Evolutionary conservation across 2,113 vertebrate species (phyloP).

Genomic region (Tachysurus fulvidraco): DNA sequence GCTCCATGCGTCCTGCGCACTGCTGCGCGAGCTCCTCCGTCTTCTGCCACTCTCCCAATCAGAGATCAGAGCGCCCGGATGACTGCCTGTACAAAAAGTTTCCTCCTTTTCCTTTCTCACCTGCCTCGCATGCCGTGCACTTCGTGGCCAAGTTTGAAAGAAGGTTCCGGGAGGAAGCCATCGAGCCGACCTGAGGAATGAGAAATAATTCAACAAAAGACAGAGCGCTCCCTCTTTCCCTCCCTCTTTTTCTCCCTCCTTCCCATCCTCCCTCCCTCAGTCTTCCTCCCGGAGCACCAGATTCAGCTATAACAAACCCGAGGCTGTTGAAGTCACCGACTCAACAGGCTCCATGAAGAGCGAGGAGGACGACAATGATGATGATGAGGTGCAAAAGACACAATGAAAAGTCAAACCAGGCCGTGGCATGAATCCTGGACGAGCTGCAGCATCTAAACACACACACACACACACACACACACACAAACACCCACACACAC

Average conservation of each 20-base stretch:
- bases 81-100: conserved; percentile 45
- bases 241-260: neutral
- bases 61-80: conserved; percentile 39
- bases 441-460: conserved; percentile 26
- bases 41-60: conserved; percentile 37
- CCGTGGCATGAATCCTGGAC: conserved; percentile 44
- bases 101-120: conserved; percentile 32
- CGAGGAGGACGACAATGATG: conserved; percentile 3
- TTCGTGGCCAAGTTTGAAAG: conserved; percentile 44
- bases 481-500: no score
- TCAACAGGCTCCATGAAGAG: conserved; percentile 29
- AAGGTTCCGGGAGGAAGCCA: conserved; percentile 41
- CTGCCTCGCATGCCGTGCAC: conserved; percentile 32
- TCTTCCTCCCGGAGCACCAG: conserved; percentile 17
- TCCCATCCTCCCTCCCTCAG: neutral
- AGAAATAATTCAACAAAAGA: conserved; percentile 59
- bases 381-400: neutral
- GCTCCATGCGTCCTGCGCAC: conserved; percentile 46
- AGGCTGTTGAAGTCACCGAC: conserved; percentile 27
- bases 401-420: conserved; percentile 20
- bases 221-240: neutral
- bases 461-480: conserved; percentile 15
- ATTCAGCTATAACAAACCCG: conserved; percentile 38
- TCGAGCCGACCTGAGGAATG: conserved; percentile 39
- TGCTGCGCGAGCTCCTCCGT: conserved; percentile 38